Evolutionary conservation across 2,113 vertebrate species (phyloP), one percentile per base, ranked within the genome.

Genomic region (western clawed frog (Xenopus tropicalis)): DNA sequence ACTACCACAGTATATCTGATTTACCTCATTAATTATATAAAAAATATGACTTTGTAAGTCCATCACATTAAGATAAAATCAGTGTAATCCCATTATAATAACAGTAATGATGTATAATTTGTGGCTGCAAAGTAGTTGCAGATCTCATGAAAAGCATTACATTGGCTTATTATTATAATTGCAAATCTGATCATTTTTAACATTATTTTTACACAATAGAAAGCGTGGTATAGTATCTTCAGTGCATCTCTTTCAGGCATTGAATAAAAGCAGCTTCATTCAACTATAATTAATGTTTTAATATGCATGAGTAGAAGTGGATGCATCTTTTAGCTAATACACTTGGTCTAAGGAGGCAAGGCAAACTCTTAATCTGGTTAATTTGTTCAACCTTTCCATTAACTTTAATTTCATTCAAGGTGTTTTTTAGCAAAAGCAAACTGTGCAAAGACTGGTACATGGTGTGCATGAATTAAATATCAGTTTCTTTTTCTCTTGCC

Each of bases 151-250:
- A 73, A 54, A 69, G 57, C 56, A 54, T 68, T 74, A 68, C 42
- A 23, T n/a, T 74, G 72, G 25, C 71, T 74, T 74, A 74, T 74
- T 74, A 74, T 51, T 67, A 25, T 74, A 74, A 74, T 74, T 74
- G 72, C 72, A 74, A 68, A 74, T 74, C 65, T 74, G 72, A 59
- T 61, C 64, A 61, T 68, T 74, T 73, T 62, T 61, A 2, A 70
- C 44, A 74, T 74, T 69, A 68, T 69, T 66, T 74, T 61, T 69
- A 52, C 65, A 62, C 14, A 62, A 69, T 67, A 74, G 66, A 21
- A 22, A 22, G 43, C 62, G 37, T 14, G 23, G 22, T 20, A 51
- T 61, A 25, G 66, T 61, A 17, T 24, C 54, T 42, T 24, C 0
- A 4, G 42, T 59, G 37, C 46, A 44, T 29, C 37, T 4, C 51